Evolutionary conservation across 2,113 vertebrate species (phyloP), one percentile per base, ranked within the genome.

Genomic region (Dinomys branickii): DNA sequence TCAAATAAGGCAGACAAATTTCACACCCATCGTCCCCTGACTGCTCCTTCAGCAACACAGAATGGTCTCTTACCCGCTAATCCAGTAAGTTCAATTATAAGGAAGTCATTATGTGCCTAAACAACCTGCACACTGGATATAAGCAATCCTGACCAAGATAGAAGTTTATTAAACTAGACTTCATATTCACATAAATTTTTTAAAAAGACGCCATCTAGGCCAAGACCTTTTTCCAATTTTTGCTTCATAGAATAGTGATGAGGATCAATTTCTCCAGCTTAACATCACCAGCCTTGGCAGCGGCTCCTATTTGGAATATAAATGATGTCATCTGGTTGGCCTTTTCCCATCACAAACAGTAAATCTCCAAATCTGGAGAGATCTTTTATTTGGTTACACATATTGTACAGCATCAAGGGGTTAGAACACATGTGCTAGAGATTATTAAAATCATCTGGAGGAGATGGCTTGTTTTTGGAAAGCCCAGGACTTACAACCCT

Each of bases 261-360:
- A 98, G 97, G 98, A 98, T 98, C 98, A 94, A 98, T 98, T 98
- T 99, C 98, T 98, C 87, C n/a, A 97, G 97, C 98, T 98, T 98
- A 98, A 97, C 97, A 98, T 98, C 98, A 98, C 98, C 98, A 97
- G 97, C 95, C 94, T 98, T 98, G 98, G 98, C 98, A 98, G 98
- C 94, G 97, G 97, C 98, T 98, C 98, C 95, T 95, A 98, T 98
- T 97, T 98, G 97, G 97, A 98, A 97, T 97, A 98, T 98, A 98
- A 96, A 98, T 99, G 99, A 99, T 98, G 98, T 99, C 98, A 99
- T 99, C 98, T 97, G 97, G 97, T 98, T 99, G 99, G 98, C 98
- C 98, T 98, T 98, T 98, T 98, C 98, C 98, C 98, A 99, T 98
- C 84, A 50, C 98, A 98, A 99, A 98, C 98, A 99, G 98, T 99